Base-by-base conservation (phyloP, 2,797 vertebrate species). In the Paguma larvata region DNA sequence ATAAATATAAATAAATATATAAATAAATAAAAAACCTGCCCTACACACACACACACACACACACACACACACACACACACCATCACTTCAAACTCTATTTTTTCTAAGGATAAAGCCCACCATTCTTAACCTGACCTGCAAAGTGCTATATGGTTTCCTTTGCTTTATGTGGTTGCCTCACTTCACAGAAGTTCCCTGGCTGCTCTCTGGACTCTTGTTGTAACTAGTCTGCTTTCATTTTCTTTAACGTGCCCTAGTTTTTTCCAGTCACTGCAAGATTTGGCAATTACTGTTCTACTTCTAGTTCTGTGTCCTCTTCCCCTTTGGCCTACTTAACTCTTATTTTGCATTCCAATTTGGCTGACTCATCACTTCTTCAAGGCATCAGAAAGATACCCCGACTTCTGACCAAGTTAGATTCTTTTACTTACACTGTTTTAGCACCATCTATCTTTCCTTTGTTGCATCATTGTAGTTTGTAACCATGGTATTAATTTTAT, bases 321-420 rank as follows among this genome's bases (percentile, higher is more conserved):
- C 30, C 9, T 65, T 94, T 51, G 78, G 65, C 18, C 65, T 56
- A 51, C 6, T 83, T 78, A 51, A 51, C 32, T 92, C 44, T 65
- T 72, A 91, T 21, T 91, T 91, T 82, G 65, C 23, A 67, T 77
- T 94, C 30, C 77, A 48, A 75, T 46, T 91, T 93, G 56, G 5
- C 8, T 88, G 13, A 38, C 14, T 27, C 62, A 70, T 44, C 38
- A 21, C 12, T 90, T 84, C 9, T 72, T 79, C 21, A 78, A 87
- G 34, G n/a, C 25, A 30, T 38, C 38, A 38, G 38, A 38, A 38
- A 38, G 38, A 38, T 65, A 15, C 23, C 3, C 2, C 0, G 3
- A 79, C 5, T 5, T 34, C 73, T 73, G 34, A 34, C 27, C 18
- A 62, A 53, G 23, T 15, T 65, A 27, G 16, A 78, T 41, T 79